Base-by-base conservation (phyloP, 2,113 vertebrate genomes). In the Salvator merianae region DNA sequence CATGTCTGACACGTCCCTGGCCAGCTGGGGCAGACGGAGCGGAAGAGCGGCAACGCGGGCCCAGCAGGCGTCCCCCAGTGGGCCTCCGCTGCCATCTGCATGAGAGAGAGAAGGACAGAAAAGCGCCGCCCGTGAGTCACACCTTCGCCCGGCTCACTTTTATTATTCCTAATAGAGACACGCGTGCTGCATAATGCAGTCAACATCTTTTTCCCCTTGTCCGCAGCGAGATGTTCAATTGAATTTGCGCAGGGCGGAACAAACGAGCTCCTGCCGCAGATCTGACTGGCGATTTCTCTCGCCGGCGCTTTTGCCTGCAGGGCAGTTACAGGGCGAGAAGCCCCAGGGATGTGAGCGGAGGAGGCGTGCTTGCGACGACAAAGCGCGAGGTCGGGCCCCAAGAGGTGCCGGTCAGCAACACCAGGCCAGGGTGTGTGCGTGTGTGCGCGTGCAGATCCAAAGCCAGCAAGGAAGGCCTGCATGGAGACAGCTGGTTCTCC, bases 181-280 rank as follows among this genome's bases (percentile, higher is more conserved):
- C 5, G 18, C 22, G 8, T 1, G 20, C 36, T 34, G 73, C 63
- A 86, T 86, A 70, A 86, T 77, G 59, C 84, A 70, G 65, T 47
- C 79, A 43, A 76, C 84, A 24, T 75, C 72, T 62, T 55, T 70
- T 20, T 6, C 43, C 65, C 62, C 4, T 20, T 20, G 16, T 20
- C 78, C 36, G 3, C 40, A 43, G 72, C 9, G 62, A 36, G 50
- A 34, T 34, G 10, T 63, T 77, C 71, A 47, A 82, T 47, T 70
- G 79, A 82, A 86, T 86, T 86, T 81, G 73, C 14, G 24, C 65
- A 47, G 22, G 38, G 63, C 30, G 65, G 72, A 82, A 82, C 84
- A 36, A 77, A 77, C 4, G 79, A 77, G 53, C 66, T 0, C 66
- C 83, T 3, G 53, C 53, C 28, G 30, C 36, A 8, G 65, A 70